Base-by-base conservation (phyloP, 2,888 invertebrate genomes). In the Pocota personata region DNA sequence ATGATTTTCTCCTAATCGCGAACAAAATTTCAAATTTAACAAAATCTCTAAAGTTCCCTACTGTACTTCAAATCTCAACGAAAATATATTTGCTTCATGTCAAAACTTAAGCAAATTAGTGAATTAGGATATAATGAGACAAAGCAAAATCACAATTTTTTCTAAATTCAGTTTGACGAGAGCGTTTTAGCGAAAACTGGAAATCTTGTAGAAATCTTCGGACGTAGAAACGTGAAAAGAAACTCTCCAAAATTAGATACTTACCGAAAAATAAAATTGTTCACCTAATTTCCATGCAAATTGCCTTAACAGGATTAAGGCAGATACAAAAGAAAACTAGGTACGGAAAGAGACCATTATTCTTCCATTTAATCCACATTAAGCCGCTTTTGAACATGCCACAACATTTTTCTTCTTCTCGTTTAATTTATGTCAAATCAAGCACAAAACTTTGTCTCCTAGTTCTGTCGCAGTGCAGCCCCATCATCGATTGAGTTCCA, bases 351-450 rank as follows among this genome's bases (percentile, higher is more conserved):
- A 16, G 30, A 5, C 16, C 14, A 46, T 71, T 46, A 46, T 43
- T 48, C 32, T 24, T 32, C 58, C 32, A 58, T 48, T 58, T 55
- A 19, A 40, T 40, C 19, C 5, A 27, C n/a, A 30, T 43, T 48
- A 14, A 48, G 32, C 14, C 24, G 16, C 71, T 48, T 58, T 21
- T n/a, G 8, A 35, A 58, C 58, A 71, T 43, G 14, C n/a, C 37
- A n/a, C 35, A 32, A 6, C 10, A 16, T 32, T 2, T 32, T 57
- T 24, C 32, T 32, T 30, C 16, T 30, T 24, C 24, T 30, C 69
- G 24, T 30, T 30, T 46, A 35, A 46, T 71, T 21, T 21, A 6
- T 57, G 21, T 30, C 32, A 46, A 71, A 71, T 69, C 30, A 55
- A 40, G 43, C 55, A 16, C 40, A 57, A 19, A 32, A 46, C 46